Base-by-base conservation (phyloP, 2,797 vertebrate species). In the Lacerta agilis region DNA sequence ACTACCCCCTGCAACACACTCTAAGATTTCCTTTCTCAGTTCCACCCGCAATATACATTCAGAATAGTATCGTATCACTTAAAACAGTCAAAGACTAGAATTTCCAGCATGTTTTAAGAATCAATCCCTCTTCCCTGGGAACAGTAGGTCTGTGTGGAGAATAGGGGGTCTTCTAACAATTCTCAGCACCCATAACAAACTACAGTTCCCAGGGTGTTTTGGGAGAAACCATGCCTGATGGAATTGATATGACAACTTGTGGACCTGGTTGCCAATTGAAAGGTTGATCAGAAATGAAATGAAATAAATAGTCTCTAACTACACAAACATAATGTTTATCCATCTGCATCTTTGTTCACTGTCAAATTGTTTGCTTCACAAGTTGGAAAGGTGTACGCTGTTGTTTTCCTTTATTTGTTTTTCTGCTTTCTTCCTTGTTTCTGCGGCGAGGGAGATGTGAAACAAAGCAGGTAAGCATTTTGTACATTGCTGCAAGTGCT, bases 291-390 rank as follows among this genome's bases (percentile, higher is more conserved):
- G 43, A 83, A 83, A 82, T 20, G 11, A 43, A 43, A 72, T 27
- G 23, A 27, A 43, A n/a, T 66, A 36, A 69, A 71, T 33, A 13
- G 36, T 83, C 20, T 23, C 38, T 25, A 18, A 49, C 41, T 29
- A 49, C 67, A 66, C 29, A 45, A 71, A 73, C 45, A 58, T 38
- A 75, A 75, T 58, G 45, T 75, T 58, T 73, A 75, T 75, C n/a
- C 23, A 88, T 85, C 82, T 87, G 8, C 38, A 92, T 88, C 64
- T 61, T 89, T 89, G 72, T 82, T 67, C 7, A 87, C 20, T 8
- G 49, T 18, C 27, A 88, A 38, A 23, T 20, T 87, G 38, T 86
- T 86, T 86, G 20, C 23, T 71, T 86, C 23, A 49, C 64, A 86
- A 64, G 33, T 86, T 86, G 15, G 38, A 71, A 71, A 67, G 73